phyloP scores from a whole-genome alignment of 2,888 invertebrate genomes.

The Tenthredo distinguenda region DNA sequence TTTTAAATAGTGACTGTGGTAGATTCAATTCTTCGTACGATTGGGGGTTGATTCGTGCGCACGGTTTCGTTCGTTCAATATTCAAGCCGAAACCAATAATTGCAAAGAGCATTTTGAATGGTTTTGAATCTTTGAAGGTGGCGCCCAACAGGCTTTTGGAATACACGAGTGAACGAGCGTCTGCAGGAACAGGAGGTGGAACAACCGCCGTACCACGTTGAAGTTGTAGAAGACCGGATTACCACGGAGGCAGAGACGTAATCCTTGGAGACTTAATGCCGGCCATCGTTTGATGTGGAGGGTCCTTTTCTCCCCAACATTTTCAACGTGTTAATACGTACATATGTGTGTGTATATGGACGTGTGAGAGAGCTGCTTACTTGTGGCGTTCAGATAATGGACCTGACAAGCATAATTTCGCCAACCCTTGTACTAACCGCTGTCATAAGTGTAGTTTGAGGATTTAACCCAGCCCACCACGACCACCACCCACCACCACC shows the following conservation, averaged over 20 bases:
- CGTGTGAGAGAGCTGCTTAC: constrained; percentile 58
- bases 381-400: constrained; percentile 69
- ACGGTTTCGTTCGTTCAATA: not conserved
- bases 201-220: constrained; percentile 30
- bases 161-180: constrained; percentile 2
- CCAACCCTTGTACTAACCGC: constrained; percentile 72
- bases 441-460: constrained; percentile 72
- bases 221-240: constrained; percentile 51
- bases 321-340: constrained; percentile 25
- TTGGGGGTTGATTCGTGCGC: not conserved
- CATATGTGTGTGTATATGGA: not conserved
- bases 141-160: constrained; percentile 4
- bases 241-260: constrained; percentile 47
- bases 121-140: constrained; percentile 23
- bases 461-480: constrained; percentile 63
- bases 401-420: constrained; percentile 75
- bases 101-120: constrained; percentile 35
- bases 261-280: constrained; percentile 53
- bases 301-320: constrained; percentile 36
- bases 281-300: constrained; percentile 54
- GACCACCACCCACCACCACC: constrained; percentile 23
- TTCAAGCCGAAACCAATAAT: not conserved
- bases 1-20: not conserved
- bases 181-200: not conserved
- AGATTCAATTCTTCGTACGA: not conserved